phyloP scores from a whole-genome alignment of 1,140 invertebrate species.

The Pseudomyrmex dendroicus region DNA sequence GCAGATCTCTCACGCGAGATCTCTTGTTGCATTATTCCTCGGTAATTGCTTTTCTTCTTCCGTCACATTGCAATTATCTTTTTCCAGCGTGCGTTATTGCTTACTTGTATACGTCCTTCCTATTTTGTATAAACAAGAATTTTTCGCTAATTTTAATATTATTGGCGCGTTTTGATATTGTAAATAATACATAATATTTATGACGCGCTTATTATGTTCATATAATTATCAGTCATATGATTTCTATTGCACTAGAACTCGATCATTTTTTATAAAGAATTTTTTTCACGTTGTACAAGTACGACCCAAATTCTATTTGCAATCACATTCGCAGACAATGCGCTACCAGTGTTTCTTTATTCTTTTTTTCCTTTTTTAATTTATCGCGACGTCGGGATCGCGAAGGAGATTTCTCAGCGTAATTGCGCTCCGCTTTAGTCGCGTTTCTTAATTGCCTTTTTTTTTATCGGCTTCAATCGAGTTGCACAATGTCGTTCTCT shows the following conservation, averaged over 20 bases:
- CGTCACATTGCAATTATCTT: neutral
- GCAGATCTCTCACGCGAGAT: neutral
- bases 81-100: no score
- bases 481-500: conserved; percentile 34
- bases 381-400: conserved; percentile 47
- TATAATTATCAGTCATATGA: no score
- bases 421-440: conserved; percentile 36
- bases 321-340: conserved; percentile 37
- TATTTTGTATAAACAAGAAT: no score
- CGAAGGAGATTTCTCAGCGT: conserved; percentile 47
- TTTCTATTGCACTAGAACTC: neutral
- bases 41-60: neutral
- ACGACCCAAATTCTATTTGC: conserved; percentile 37
- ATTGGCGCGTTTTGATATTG: no score
- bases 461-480: conserved; percentile 41
- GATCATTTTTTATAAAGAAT: neutral
- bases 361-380: neutral
- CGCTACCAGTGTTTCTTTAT: conserved; percentile 19
- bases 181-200: no score
- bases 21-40: neutral
- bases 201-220: no score
- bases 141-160: no score
- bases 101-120: no score
- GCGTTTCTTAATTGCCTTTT: conserved; percentile 34
- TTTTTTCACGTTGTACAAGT: neutral